Evolutionary conservation across 2,113 vertebrate species (phyloP), one percentile per base, ranked within the genome.

Genomic region (Chionodraco myersi): DNA sequence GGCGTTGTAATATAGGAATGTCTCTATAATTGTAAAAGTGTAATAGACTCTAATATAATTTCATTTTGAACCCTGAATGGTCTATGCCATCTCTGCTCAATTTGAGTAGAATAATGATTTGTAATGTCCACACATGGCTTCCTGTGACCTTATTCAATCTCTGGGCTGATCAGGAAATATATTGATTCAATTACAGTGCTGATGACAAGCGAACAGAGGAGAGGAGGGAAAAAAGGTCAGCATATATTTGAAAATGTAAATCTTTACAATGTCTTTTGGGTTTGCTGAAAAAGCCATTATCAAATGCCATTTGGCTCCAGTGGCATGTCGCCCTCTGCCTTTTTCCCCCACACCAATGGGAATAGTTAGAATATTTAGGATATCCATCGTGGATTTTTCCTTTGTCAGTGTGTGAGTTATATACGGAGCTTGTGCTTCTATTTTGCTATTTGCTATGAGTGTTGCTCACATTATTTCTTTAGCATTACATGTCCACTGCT

Each of bases 1-100:
- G 21, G 21, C 21, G 94, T 96, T 97, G 96, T 99, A 98, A 99
- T 98, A 97, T 97, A 96, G 96, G 96, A 97, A 97, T 94, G 96
- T 98, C 97, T 97, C 96, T 97, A 98, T 99, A 99, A 99, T 99
- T 99, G 97, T 99, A 97, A 97, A 99, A 98, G 96, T 97, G 97
- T 99, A 99, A 99, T 99, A 98, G 97, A 98, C 97, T 98, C 96
- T 98, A 98, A 99, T 99, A 98, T 97, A 98, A 99, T 99, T 99
- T 98, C 97, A 98, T 98, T 98, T 97, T 97, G 96, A 96, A 97
- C 97, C 96, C 93, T 96, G 96, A 97, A 97, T 96, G 96, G 96
- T 96, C 96, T 92, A 93, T 95, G 95, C 96, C 96, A 96, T 96
- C 96, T 95, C 96, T 94, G 96, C 96, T 98, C 97, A 96, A 97